Evolutionary conservation across 2,888 invertebrate genomes (phyloP), one percentile per base, ranked within the genome.

Genomic region (Timema podura): DNA sequence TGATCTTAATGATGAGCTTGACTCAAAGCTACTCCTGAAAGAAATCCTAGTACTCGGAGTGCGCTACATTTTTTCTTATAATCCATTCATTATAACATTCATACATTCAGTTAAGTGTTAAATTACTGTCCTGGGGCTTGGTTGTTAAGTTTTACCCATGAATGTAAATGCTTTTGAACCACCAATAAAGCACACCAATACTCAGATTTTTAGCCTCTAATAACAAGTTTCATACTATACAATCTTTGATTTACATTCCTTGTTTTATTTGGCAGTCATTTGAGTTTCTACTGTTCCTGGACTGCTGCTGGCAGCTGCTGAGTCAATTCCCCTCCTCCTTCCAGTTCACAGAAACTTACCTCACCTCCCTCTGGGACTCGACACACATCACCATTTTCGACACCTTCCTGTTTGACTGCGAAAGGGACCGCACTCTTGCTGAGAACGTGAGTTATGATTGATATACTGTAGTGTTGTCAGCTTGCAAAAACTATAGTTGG

Each of bases 351-450:
- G 95, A 96, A 82, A 93, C 93, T 0, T 96, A 95, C 82, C 87
- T 98, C 75, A 94, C 95, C 0, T 91, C 94, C 0, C 80, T 98
- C 46, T 96, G 96, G 95, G 97, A 98, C 82, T 88, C 91, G 48
- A 88, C 91, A 13, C 92, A 94, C 77, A 86, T 95, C 75, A 93
- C 96, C 11, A 85, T 96, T 68, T 96, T 96, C 78, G 95, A 95
- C 76, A 96, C 96, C 51, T 97, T 97, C 83, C 86, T 96, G 71
- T 96, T 96, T 79, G 94, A 96, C 81, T 91, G 90, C 76, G 91
- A 92, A 74, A 85, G 89, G 75, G 93, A 94, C 76, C 83, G 94
- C 6, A 83, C 86, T 45, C 82, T 88, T 54, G 93, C 93, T 15
- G 85, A 85, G 74, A 85, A 84, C 81, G 90, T 90, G 78, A 81